Percentiles rank a stretch among this genome's conserved stretches.
These are phyloP conservation scores for Drosophila suboccidentalis DNA, from an alignment of 2,888 invertebrate species.

Conservation along the genomic window DNA sequence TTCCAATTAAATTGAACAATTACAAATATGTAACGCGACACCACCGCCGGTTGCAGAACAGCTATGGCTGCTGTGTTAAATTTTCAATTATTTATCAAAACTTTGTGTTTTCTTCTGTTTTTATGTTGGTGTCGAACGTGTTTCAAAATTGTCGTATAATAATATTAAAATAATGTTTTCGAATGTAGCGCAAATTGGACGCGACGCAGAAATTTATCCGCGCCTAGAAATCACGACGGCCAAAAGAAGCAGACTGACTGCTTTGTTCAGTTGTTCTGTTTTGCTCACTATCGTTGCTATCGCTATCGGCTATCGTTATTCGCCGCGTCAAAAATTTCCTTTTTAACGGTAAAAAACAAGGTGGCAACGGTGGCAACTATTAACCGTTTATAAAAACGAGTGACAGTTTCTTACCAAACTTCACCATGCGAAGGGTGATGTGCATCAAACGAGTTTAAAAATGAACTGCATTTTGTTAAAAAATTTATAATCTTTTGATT, in stretches of 20 bases:
- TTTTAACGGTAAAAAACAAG: no score
- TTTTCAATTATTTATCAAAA: conserved; percentile 21
- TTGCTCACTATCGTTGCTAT: no score
- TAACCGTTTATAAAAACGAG: no score
- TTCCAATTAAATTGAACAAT: conserved; percentile 40
- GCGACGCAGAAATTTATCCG: conserved; percentile 46
- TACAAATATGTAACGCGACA: conserved; percentile 56
- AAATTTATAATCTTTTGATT: no score
- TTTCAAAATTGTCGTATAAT: conserved; percentile 53
- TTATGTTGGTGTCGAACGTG: conserved; percentile 22
- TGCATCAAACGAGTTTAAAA: no score
- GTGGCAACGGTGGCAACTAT: no score
- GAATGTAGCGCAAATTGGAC: conserved; percentile 59
- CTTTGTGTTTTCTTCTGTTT: conserved; percentile 17
- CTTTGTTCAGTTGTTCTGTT: conserved; percentile 10
- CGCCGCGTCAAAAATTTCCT: no score
- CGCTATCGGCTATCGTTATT: no score
- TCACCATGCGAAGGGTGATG: no score
- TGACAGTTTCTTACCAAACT: no score
- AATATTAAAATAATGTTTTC: conserved; percentile 53
- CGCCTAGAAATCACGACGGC: conserved; percentile 64
- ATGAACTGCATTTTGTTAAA: no score
- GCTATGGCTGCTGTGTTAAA: conserved; percentile 6
- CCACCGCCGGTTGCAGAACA: conserved; percentile 20
- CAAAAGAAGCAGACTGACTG: conserved; percentile 60